These are phyloP conservation scores for Regulus satrapa DNA, from an alignment of 2,113 vertebrate species.

Conservation along the genomic window DNA sequence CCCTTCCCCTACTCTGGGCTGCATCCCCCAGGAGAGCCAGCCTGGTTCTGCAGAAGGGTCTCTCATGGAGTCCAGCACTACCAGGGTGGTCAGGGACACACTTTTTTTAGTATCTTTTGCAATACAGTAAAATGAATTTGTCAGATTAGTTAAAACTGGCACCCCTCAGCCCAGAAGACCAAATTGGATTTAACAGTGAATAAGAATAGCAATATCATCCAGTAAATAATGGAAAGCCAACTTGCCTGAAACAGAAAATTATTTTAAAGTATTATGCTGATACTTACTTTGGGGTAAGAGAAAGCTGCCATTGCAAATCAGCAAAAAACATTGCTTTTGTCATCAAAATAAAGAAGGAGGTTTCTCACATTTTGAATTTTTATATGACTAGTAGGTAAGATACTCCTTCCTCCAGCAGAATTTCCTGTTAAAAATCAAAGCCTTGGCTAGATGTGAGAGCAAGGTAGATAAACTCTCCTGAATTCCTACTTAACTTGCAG, in stretches of 20 bases:
- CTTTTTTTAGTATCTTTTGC: background rate
- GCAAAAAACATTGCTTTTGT: conserved; percentile 13
- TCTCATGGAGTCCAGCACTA: background rate
- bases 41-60: background rate
- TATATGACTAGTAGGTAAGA: background rate
- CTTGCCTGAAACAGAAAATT: conserved; percentile 35
- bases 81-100: background rate
- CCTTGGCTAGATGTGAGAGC: background rate
- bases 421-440: background rate
- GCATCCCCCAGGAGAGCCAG: background rate
- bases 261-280: conserved; percentile 13
- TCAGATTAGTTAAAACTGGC: conserved; percentile 41
- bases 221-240: conserved; percentile 35
- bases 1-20: background rate
- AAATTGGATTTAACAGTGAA: conserved; percentile 50
- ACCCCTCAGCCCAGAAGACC: conserved; percentile 13
- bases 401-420: background rate
- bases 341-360: conserved; percentile 3
- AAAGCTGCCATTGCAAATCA: background rate
- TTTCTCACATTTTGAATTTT: background rate
- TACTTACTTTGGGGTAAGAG: background rate
- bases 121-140: background rate
- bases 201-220: background rate
- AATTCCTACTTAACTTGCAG: background rate
- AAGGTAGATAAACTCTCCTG: background rate